phyloP scores from a whole-genome alignment of 53 echinoderm and acorn worm species.

The Luidia sarsii region DNA sequence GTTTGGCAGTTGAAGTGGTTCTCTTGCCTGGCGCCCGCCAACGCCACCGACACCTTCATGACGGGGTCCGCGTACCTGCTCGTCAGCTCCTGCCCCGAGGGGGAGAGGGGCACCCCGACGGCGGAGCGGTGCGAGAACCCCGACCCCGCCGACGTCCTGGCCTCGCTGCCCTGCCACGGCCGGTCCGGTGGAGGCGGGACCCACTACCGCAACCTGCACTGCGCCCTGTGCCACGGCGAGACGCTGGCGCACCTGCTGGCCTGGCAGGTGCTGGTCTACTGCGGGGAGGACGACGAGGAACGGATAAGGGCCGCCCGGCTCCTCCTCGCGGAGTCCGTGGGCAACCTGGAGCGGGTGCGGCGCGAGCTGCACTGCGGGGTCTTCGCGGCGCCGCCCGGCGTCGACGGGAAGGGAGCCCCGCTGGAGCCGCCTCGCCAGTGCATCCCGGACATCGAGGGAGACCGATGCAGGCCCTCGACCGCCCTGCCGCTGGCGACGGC shows the following conservation, averaged over 20 bases:
- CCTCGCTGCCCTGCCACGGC: constrained; percentile 30
- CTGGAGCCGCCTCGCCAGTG: constrained; percentile 6
- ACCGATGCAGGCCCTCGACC: not conserved
- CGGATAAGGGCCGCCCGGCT: not conserved
- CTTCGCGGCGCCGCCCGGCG: not conserved
- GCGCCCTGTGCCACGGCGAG: constrained; percentile 46
- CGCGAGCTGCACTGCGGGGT: constrained; percentile 9
- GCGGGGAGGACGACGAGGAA: not conserved
- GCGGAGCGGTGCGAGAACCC: constrained; percentile 23
- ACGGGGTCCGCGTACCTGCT: not conserved
- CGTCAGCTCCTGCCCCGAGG: constrained; percentile 23
- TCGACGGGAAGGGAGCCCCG: not conserved
- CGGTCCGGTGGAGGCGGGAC: not conserved
- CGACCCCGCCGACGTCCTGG: not conserved
- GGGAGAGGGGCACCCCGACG: constrained; percentile 13
- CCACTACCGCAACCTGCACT: constrained; percentile 51
- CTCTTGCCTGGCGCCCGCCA: too few species aligned
- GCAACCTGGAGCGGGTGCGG: not conserved
- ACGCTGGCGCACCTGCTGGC: not conserved
- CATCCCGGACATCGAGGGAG: constrained; percentile 1
- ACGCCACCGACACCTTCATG: too few species aligned
- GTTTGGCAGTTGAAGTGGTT: too few species aligned
- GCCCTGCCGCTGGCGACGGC: too few species aligned
- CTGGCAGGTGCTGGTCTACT: constrained; percentile 40
- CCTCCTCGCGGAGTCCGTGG: constrained; percentile 9